These are phyloP conservation scores for Eudemis profundana DNA, from an alignment of 2,888 invertebrate species.

Conservation along the genomic window DNA sequence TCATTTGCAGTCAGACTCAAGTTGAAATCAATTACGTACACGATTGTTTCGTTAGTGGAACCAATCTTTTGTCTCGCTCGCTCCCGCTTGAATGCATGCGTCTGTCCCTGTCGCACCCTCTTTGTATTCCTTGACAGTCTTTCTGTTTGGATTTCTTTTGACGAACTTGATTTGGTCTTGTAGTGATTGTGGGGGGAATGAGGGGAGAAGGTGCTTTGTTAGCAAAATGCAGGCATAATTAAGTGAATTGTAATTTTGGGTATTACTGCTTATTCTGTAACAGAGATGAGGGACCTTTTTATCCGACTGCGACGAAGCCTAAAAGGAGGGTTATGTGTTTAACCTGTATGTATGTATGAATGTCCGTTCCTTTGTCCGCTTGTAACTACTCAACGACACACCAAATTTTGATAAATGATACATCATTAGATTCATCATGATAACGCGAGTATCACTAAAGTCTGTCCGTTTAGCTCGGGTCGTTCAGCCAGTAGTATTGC, in stretches of 20 bases:
- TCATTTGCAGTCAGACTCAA: conserved; percentile 76
- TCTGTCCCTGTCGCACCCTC: conserved; percentile 51
- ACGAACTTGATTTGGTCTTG: conserved; percentile 70
- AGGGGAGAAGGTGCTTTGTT: background rate
- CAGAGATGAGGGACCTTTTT: background rate
- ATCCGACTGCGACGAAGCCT: too few relatives aligned
- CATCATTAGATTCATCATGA: too few relatives aligned
- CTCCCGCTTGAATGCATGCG: conserved; percentile 34
- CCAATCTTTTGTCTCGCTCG: conserved; percentile 71
- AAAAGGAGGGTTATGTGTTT: too few relatives aligned
- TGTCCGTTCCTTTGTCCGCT: too few relatives aligned
- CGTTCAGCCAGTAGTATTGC: too few relatives aligned
- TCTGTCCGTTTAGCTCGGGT: too few relatives aligned
- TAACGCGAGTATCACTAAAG: too few relatives aligned
- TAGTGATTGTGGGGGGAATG: conserved; percentile 54
- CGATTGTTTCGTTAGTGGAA: conserved; percentile 83
- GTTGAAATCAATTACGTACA: conserved; percentile 83
- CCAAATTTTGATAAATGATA: too few relatives aligned
- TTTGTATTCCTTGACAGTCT: conserved; percentile 73
- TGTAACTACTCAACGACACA: too few relatives aligned
- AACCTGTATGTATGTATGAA: too few relatives aligned
- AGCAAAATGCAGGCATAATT: conserved; percentile 9
- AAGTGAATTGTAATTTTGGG: background rate
- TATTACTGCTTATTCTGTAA: too few relatives aligned
- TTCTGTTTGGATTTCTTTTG: conserved; percentile 80